Evolutionary conservation across 2,888 invertebrate species (phyloP).

Genomic region (Trachelus troglodyta): DNA sequence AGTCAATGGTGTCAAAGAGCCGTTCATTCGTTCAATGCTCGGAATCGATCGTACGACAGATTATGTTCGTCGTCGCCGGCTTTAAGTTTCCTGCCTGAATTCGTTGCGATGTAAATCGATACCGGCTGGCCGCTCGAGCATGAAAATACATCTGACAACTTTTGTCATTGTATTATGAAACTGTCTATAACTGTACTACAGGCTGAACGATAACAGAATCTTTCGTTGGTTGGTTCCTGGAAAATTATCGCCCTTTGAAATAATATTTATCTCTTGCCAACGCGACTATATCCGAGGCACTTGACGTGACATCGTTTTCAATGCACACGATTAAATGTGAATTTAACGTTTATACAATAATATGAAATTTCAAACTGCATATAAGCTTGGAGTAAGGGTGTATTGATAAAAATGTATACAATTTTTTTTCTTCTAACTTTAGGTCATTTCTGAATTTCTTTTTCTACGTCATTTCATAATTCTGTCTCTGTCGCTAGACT

Average conservation of each 20-base stretch:
- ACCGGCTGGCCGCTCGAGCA: not conserved
- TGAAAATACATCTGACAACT: not conserved
- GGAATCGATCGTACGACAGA: not conserved
- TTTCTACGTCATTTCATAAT: not conserved
- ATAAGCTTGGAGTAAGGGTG: not conserved
- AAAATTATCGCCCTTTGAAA: not conserved
- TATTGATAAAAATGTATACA: not conserved
- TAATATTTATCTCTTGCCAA: not conserved
- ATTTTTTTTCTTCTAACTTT: not conserved
- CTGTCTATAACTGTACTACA: not conserved
- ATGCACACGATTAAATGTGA: not conserved
- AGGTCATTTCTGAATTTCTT: not conserved
- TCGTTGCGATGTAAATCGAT: not conserved
- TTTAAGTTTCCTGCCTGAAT: not conserved
- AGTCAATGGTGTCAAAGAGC: conserved; percentile 5
- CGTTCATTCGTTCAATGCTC: not conserved
- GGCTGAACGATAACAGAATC: not conserved
- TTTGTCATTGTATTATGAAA: not conserved
- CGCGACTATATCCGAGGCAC: not conserved
- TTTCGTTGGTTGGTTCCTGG: not conserved
- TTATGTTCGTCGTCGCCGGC: not conserved
- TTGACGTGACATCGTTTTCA: not conserved
- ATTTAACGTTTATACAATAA: not conserved
- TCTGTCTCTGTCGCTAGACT: not conserved
- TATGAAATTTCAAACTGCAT: not conserved